A percentile compares a stretch with the other conserved stretches of the same genome.
Conservation (phyloP, 2,888 invertebrate species). For the Phalera bucephala region DNA sequence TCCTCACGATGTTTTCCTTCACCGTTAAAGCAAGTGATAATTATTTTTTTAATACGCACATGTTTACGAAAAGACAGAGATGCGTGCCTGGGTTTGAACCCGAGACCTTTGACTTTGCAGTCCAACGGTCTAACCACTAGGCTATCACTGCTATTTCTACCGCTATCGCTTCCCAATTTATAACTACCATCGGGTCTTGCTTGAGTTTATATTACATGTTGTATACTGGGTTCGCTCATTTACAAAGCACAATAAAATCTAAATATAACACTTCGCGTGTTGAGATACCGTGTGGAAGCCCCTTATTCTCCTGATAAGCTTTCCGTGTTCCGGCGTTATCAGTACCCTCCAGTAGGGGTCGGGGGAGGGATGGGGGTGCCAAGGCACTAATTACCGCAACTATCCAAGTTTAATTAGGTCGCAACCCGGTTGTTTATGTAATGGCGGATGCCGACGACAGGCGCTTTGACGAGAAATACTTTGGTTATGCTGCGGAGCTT, state of each 20-base stretch:
- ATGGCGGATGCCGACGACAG: neutral
- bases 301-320: constrained; percentile 35
- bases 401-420: constrained; percentile 55
- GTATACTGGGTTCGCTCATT: too few relatives aligned
- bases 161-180: too few relatives aligned
- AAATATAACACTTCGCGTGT: constrained; percentile 35
- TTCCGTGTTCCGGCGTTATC: constrained; percentile 43
- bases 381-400: constrained; percentile 47
- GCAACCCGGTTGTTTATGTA: constrained; percentile 34
- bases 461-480: constrained; percentile 5
- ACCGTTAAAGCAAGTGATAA: too few relatives aligned
- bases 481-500: constrained; percentile 23
- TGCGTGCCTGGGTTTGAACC: too few relatives aligned
- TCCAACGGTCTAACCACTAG: too few relatives aligned
- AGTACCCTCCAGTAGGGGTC: constrained; percentile 16
- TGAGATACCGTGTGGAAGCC: constrained; percentile 31
- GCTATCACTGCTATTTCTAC: too few relatives aligned
- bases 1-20: too few relatives aligned
- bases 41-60: too few relatives aligned
- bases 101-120: too few relatives aligned
- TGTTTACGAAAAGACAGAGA: too few relatives aligned
- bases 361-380: constrained; percentile 7
- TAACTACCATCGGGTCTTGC: too few relatives aligned
- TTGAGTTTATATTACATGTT: too few relatives aligned
- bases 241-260: constrained; percentile 3